Evolutionary conservation across 2,797 vertebrate genomes (phyloP), one percentile per base, ranked within the genome.

Genomic region (Gouania willdenowi): DNA sequence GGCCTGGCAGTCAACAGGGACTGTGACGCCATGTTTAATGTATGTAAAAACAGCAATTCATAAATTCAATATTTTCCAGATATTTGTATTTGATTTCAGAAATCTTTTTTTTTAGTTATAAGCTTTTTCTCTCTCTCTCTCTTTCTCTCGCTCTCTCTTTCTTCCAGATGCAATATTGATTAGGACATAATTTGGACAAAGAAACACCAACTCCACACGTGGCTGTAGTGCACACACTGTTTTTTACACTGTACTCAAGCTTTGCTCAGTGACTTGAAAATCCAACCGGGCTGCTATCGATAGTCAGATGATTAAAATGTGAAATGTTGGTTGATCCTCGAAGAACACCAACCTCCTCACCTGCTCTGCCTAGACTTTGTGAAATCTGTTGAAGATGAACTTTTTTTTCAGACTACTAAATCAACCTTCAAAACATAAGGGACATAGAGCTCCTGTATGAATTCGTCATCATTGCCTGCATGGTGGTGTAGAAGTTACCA

Each of bases 1-100:
- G 75, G 7, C 60, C 73, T 1, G 58, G 69, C 64, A 76, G 51
- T 54, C 88, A 89, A 67, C 81, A 77, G 53, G 81, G 68, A 55
- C 66, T 84, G 36, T 85, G 67, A 87, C 45, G 11, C 5, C 12
- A 6, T 33, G 38, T 58, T 49, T 21, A 41, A 21, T 40, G 76
- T 81, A 21, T 73, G 80, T 74, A 20, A 27, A 41, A 32, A 13
- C 8, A 14, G 5, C 2, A 1, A 26, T 10, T 33, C n/a, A n/a
- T 2, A 11, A 3, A 22, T 5, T 20, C 19, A 4, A 13, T 2
- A 7, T 13, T 16, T 16, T 18, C 5, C 2, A n/a, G 4, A 26
- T 13, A 14, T 14, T 14, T 14, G 2, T 14, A 13, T 14, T 14
- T 14, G 13, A 13, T 14, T 14, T 14, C 13, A 14, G 13, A 14